Evolutionary conservation across 2,797 vertebrate genomes (phyloP), one percentile per base, ranked within the genome.

Genomic region (Knipowitschia caucasica): DNA sequence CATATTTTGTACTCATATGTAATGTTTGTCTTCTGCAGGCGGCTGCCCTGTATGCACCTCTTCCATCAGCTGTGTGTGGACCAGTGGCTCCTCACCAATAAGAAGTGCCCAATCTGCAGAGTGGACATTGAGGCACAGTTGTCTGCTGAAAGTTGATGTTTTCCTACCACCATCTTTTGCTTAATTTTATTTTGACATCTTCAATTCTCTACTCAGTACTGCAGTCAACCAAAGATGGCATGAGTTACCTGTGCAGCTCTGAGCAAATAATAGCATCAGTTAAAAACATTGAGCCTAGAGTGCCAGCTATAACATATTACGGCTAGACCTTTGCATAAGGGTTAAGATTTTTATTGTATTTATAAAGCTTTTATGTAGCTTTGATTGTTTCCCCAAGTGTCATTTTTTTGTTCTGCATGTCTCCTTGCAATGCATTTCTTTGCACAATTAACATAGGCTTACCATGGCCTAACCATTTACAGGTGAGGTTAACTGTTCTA

Each of bases 181-280:
- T 89, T 86, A 89, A 86, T 80, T 78, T 89, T 89, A 91, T 89
- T 89, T 89, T 80, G 69, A 80, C 80, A 31, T 82, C 74, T 89
- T 89, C 10, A 82, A 87, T 79, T 89, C 90, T 89, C 86, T 91
- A 89, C 89, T 92, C 90, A 94, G 93, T 95, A 94, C 94, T 92
- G 92, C 95, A 97, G 95, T 95, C 97, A 95, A 98, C 97, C 97
- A 99, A 98, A 99, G 97, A 98, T 95, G 95, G 94, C 96, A 94
- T 94, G 93, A 95, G 91, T 94, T 91, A 92, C 91, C 92, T 94
- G 92, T 86, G 92, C 94, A 93, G 92, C 92, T 92, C 86, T 89
- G 64, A 83, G 76, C 72, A 85, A 79, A 76, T 42, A 53, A 52
- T 57, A 51, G 77, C 86, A 91, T 81, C 88, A 82, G 70, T 69